Evolutionary conservation across 2,797 vertebrate species (phyloP).

Genomic region (Alcedo atthis): DNA sequence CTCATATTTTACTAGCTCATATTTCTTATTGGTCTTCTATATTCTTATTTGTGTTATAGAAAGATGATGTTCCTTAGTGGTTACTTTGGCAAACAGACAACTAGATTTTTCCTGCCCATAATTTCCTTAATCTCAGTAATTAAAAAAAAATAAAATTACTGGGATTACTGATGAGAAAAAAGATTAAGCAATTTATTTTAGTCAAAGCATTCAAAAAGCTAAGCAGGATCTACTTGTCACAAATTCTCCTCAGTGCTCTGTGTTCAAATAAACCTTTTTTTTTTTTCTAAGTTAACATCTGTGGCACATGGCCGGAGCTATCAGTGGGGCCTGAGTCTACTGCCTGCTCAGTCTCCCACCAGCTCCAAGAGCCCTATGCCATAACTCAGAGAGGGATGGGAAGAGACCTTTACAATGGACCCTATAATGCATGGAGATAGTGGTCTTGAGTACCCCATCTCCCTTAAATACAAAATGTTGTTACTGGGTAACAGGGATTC

Average conservation of each 20-base stretch:
- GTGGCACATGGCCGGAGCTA: background rate
- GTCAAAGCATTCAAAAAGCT: background rate
- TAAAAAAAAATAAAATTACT: background rate
- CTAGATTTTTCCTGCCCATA: background rate
- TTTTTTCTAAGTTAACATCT: background rate
- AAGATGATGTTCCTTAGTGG: background rate
- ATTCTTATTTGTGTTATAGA: background rate
- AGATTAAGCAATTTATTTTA: background rate
- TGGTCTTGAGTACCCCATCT: background rate
- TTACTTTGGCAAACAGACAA: background rate
- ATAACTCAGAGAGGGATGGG: background rate
- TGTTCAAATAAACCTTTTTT: background rate
- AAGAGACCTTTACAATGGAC: background rate
- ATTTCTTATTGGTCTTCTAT: background rate
- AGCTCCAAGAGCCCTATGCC: background rate
- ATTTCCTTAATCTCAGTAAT: background rate
- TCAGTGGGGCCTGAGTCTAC: background rate
- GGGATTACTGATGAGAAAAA: background rate
- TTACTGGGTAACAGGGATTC: background rate
- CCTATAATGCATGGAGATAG: background rate
- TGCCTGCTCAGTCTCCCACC: rapidly evolving
- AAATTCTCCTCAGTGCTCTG: background rate
- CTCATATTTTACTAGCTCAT: rapidly evolving
- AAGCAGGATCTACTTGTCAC: background rate
- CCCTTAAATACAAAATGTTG: background rate